Evolutionary conservation across 2,888 invertebrate species (phyloP).

Genomic region (Himalopsyche kuldschensis): DNA sequence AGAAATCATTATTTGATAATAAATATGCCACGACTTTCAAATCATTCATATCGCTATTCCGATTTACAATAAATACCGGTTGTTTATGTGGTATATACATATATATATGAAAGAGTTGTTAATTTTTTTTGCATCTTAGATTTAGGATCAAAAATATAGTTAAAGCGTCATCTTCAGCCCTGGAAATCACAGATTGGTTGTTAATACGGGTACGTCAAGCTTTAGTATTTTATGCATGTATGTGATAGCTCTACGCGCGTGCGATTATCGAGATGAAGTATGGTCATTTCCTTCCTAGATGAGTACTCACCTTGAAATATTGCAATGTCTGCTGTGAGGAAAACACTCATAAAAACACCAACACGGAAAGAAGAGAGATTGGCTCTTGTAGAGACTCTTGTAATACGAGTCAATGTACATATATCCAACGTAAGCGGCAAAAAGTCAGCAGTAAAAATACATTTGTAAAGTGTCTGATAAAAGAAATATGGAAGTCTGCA

Average conservation of each 20-base stretch:
- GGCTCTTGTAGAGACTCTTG: background rate
- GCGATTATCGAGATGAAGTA: constrained; percentile 1
- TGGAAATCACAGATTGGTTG: background rate
- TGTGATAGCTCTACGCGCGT: constrained; percentile 3
- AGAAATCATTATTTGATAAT: no score
- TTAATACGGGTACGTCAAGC: background rate
- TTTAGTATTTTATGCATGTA: background rate
- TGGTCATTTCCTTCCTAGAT: constrained; percentile 18
- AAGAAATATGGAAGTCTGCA: no score
- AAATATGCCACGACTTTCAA: no score
- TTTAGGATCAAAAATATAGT: no score
- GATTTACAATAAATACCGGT: no score
- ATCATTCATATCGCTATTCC: no score
- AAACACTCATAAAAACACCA: constrained; percentile 9
- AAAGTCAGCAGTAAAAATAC: no score
- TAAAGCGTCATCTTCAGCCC: background rate
- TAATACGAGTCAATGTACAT: background rate
- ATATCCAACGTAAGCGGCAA: no score
- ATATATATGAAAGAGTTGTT: no score
- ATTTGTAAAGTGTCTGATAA: no score
- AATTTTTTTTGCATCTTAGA: no score
- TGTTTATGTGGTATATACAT: no score
- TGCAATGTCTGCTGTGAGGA: constrained; percentile 7
- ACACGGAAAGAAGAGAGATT: background rate
- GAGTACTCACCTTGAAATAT: constrained; percentile 18